Evolutionary conservation across 2,113 vertebrate genomes (phyloP).

Genomic region (Centrocercus urophasianus): DNA sequence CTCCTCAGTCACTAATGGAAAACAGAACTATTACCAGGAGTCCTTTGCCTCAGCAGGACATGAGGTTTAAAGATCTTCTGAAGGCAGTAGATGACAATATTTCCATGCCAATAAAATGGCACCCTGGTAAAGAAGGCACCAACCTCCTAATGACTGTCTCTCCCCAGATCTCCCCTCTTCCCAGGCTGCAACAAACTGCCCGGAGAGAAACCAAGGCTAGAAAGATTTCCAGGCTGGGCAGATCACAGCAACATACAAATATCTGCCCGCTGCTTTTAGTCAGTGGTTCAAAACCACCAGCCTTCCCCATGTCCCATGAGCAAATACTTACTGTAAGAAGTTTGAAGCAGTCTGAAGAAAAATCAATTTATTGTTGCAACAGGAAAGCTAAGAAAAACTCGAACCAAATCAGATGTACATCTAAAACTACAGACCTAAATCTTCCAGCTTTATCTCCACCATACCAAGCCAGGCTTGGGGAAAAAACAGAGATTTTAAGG

Average conservation of each 20-base stretch:
- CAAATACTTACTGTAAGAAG: slow-evolving; percentile 76
- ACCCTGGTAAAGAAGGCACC: background rate
- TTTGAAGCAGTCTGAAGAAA: slow-evolving; percentile 78
- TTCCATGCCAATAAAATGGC: slow-evolving; percentile 21
- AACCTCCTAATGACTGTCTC: slow-evolving; percentile 57
- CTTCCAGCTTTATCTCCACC: slow-evolving; percentile 80
- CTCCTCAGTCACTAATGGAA: slow-evolving; percentile 65
- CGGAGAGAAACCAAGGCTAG: slow-evolving; percentile 70
- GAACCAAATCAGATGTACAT: slow-evolving; percentile 72
- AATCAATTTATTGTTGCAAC: slow-evolving; percentile 52
- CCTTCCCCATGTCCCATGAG: slow-evolving; percentile 72
- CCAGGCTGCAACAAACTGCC: slow-evolving; percentile 71
- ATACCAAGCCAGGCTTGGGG: slow-evolving; percentile 72
- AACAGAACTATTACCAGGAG: slow-evolving; percentile 41
- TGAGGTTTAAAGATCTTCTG: slow-evolving; percentile 68
- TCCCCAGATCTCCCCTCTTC: slow-evolving; percentile 62
- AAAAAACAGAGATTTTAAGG: slow-evolving; percentile 75
- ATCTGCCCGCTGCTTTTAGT: slow-evolving; percentile 53
- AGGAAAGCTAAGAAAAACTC: slow-evolving; percentile 79
- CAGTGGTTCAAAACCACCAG: slow-evolving; percentile 74
- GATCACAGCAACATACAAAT: slow-evolving; percentile 53
- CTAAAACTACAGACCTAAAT: slow-evolving; percentile 75
- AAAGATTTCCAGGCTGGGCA: slow-evolving; percentile 78
- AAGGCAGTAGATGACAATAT: slow-evolving; percentile 62
- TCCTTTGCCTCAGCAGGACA: slow-evolving; percentile 10